Conservation (phyloP, 2,888 invertebrate genomes). For the Ephialtes manifestator region DNA sequence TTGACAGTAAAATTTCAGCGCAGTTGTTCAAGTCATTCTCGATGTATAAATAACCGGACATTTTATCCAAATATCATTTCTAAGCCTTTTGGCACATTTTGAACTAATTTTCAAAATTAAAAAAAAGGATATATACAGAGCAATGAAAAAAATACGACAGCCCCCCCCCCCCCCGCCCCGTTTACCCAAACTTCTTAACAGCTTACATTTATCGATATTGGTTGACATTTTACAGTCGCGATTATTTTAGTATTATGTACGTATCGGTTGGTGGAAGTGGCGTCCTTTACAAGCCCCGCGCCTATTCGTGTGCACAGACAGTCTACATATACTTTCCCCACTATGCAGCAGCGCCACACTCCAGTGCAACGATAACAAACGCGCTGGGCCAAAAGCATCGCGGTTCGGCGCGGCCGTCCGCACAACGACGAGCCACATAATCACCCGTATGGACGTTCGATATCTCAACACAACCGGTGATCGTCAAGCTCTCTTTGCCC, state of each 20-base stretch:
- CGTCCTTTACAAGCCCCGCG: neutral
- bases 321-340: neutral
- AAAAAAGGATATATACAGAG: no score
- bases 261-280: neutral
- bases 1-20: no score
- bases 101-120: no score
- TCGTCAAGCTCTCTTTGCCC: slow-evolving; percentile 3
- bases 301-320: neutral
- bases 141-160: no score
- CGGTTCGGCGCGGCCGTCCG: slow-evolving; percentile 11
- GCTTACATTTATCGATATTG: neutral
- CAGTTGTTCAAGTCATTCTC: no score
- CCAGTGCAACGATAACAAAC: slow-evolving; percentile 35
- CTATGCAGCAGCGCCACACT: neutral
- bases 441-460: slow-evolving; percentile 39
- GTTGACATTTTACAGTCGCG: neutral
- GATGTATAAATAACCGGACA: no score
- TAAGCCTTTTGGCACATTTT: no score
- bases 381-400: neutral
- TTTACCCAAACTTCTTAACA: no score
- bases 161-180: no score
- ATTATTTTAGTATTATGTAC: neutral
- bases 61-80: no score
- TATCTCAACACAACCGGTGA: slow-evolving; percentile 34
- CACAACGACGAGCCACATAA: slow-evolving; percentile 26